Base-by-base conservation (phyloP, 1,140 invertebrate species). In the Mylabris phalerata region DNA sequence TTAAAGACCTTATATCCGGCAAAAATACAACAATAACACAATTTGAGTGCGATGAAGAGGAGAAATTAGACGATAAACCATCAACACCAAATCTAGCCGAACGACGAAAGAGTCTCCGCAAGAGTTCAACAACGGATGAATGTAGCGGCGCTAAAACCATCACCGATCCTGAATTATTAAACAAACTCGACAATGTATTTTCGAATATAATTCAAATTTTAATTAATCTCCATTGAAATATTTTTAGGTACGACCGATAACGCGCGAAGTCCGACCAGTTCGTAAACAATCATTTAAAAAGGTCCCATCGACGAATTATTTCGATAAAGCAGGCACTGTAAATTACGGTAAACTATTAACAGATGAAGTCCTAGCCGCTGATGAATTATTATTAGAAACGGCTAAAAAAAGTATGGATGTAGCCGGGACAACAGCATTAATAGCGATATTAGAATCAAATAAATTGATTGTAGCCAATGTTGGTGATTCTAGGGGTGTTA, bases 401-500 rank as follows among this genome's bases (percentile, higher is more conserved):
- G 90, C 89, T 9, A 92, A 91, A 68, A 84, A 86, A 61, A 84
- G 84, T 57, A 82, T 88, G 75, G 90, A 94, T 80, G 85, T 94
- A 45, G 92, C 93, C 50, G 92, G 94, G n/a, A 95, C 92, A 13
- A 98, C 95, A 50, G 92, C 92, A 1, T 76, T 98, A 10, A 87
- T 98, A 60, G 93, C 92, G 38, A 73, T 96, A 13, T 75, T 95
- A 58, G 88, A 93, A 74, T 85, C 85, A 27, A 85, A 85, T 63
- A 82, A 84, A 64, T 73, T 98, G 46, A 88, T 92, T 60, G 93
- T 98, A 25, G 94, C 93, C 5, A 98, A 98, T 83, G 93, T 98
- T 26, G 95, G 95, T 6, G 95, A 98, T 74, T 97, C 94, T 0
- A 79, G 95, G 64, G 95, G 92, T 40, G 93, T 98, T 0, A 92